phyloP scores from a whole-genome alignment of 2,797 vertebrate genomes.

The Chaunax sp. region DNA sequence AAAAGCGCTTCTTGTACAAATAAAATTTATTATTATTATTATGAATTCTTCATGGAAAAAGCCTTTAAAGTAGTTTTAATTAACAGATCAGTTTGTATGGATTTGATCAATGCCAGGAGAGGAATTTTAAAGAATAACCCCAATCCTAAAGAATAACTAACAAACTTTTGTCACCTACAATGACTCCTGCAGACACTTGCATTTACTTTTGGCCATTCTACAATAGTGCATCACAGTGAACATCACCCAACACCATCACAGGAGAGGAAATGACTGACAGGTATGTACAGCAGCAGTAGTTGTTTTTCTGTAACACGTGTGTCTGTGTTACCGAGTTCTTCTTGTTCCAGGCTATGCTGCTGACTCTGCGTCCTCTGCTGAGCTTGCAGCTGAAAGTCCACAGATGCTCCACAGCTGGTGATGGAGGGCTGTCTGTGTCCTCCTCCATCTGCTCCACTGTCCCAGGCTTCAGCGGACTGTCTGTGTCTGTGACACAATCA shows the following conservation, averaged over 20 bases:
- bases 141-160: no score
- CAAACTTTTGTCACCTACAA: no score
- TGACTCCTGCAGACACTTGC: no score
- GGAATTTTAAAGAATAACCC: no score
- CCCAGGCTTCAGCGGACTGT: constrained; percentile 9
- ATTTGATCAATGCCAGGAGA: no score
- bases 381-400: constrained; percentile 89
- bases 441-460: constrained; percentile 43
- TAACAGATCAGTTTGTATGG: no score
- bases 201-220: no score
- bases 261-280: neutral
- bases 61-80: no score
- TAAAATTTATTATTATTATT: no score
- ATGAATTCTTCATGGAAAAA: no score
- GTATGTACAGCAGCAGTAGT: neutral
- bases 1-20: no score
- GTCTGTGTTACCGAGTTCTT: constrained; percentile 83
- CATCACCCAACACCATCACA: neutral
- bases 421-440: neutral
- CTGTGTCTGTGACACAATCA: constrained; percentile 71
- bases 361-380: constrained; percentile 83
- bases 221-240: neutral
- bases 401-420: constrained; percentile 83
- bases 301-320: neutral
- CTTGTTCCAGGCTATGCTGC: constrained; percentile 91